These are phyloP conservation scores for Trialeurodes vaporariorum DNA, from an alignment of 1,140 invertebrate genomes.

Conservation along the genomic window DNA sequence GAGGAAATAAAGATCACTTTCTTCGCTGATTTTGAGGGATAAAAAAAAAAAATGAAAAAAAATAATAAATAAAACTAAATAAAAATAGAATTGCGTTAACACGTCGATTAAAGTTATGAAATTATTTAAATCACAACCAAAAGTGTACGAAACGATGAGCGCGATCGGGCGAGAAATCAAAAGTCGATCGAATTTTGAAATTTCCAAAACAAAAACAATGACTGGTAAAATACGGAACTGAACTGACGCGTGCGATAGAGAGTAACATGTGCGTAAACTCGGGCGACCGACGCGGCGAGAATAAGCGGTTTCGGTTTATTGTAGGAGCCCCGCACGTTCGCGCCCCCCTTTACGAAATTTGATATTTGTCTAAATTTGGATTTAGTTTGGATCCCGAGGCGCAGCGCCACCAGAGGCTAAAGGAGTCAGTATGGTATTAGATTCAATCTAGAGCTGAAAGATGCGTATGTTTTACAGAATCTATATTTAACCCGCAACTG, in stretches of 20 bases:
- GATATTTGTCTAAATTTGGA: constrained; percentile 1
- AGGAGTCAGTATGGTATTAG: neutral
- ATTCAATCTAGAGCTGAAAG: neutral
- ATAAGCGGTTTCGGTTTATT: neutral
- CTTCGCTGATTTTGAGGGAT: too few relatives aligned
- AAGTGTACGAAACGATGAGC: too few relatives aligned
- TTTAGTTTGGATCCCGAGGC: neutral
- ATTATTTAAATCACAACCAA: too few relatives aligned
- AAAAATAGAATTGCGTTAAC: neutral
- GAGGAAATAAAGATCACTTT: too few relatives aligned
- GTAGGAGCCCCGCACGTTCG: neutral
- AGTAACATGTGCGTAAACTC: neutral
- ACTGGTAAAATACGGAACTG: neutral
- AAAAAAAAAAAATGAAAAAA: too few relatives aligned
- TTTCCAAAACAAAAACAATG: neutral
- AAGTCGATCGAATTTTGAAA: too few relatives aligned
- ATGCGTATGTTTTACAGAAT: neutral
- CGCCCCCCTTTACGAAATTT: neutral
- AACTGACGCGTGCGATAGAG: neutral
- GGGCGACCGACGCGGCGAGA: neutral
- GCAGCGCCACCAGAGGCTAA: neutral
- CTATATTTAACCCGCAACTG: neutral
- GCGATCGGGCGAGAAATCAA: too few relatives aligned
- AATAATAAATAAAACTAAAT: neutral
- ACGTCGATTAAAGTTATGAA: too few relatives aligned